phyloP scores from a whole-genome alignment of 1,140 invertebrate species.

The Eubasilissa regina region DNA sequence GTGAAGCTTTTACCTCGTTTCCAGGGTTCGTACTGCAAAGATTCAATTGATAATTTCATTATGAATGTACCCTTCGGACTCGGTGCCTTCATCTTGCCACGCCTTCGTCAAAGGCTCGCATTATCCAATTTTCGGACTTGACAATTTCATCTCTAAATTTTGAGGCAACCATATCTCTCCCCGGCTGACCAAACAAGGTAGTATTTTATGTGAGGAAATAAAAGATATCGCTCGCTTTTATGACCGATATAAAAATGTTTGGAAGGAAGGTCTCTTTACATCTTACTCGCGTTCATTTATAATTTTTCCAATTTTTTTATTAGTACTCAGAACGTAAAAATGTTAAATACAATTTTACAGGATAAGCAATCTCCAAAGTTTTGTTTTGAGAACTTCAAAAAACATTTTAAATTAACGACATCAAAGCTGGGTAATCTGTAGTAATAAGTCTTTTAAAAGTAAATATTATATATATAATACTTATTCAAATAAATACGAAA shows the following conservation, averaged over 20 bases:
- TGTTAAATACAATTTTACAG: slow-evolving; percentile 2
- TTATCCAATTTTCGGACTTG: slow-evolving; percentile 10
- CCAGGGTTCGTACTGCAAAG: too few relatives aligned
- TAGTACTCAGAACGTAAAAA: slow-evolving; percentile 20
- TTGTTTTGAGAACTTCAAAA: slow-evolving; percentile 1
- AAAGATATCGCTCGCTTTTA: slow-evolving; percentile 54
- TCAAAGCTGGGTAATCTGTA: slow-evolving; percentile 1
- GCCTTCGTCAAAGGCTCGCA: too few relatives aligned
- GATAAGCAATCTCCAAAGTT: slow-evolving; percentile 4
- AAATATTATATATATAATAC: too few relatives aligned
- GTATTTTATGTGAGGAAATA: slow-evolving; percentile 52
- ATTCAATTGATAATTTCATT: too few relatives aligned
- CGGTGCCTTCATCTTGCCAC: too few relatives aligned
- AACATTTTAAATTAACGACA: slow-evolving; percentile 18
- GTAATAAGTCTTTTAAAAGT: too few relatives aligned
- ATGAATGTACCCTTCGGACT: too few relatives aligned
- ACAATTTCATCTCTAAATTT: slow-evolving; percentile 17
- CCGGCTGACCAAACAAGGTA: slow-evolving; percentile 28
- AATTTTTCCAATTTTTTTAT: slow-evolving; percentile 37
- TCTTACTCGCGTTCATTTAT: slow-evolving; percentile 29
- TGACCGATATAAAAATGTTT: slow-evolving; percentile 49
- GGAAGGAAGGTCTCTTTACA: background rate
- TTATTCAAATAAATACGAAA: too few relatives aligned
- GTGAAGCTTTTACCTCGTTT: too few relatives aligned
- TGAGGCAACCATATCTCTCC: background rate